Evolutionary conservation across 2,113 vertebrate species (phyloP).

Genomic region (Perca flavescens): DNA sequence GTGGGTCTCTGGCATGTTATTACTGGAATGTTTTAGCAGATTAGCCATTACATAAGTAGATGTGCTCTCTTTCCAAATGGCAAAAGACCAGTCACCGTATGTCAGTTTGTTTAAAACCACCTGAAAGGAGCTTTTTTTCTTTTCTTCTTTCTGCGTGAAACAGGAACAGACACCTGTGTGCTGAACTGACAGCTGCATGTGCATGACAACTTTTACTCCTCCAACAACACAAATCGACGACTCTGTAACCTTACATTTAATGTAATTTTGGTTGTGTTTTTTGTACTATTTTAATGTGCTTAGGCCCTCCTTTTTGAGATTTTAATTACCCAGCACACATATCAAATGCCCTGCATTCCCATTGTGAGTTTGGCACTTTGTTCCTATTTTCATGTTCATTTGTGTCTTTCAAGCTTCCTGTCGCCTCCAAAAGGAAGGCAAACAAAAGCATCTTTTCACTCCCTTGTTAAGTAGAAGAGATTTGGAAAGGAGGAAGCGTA

Average conservation of each 20-base stretch:
- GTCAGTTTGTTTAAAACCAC: constrained; percentile 1
- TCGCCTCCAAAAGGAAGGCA: constrained; percentile 81
- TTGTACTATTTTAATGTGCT: neutral
- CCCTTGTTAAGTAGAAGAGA: constrained; percentile 55
- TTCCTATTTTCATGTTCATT: constrained; percentile 69
- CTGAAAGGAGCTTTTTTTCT: neutral
- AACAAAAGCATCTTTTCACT: constrained; percentile 90
- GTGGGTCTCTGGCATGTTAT: neutral
- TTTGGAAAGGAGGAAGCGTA: constrained; percentile 49
- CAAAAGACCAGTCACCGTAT: neutral
- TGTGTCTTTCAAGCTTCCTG: constrained; percentile 82
- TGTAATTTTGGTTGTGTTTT: neutral
- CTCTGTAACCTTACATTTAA: neutral
- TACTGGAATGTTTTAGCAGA: constrained; percentile 7
- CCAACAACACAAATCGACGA: neutral
- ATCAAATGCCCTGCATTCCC: constrained; percentile 36
- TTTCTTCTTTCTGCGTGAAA: constrained; percentile 10
- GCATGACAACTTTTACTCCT: constrained; percentile 21
- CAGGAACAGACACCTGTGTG: constrained; percentile 54
- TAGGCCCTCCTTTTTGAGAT: constrained; percentile 16
- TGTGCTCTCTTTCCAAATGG: neutral
- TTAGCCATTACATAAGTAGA: neutral
- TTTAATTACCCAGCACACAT: constrained; percentile 55
- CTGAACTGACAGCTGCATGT: constrained; percentile 5
- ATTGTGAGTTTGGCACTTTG: constrained; percentile 62